Conservation (phyloP, 1,140 invertebrate genomes). For the Apocrypta bakeri region DNA sequence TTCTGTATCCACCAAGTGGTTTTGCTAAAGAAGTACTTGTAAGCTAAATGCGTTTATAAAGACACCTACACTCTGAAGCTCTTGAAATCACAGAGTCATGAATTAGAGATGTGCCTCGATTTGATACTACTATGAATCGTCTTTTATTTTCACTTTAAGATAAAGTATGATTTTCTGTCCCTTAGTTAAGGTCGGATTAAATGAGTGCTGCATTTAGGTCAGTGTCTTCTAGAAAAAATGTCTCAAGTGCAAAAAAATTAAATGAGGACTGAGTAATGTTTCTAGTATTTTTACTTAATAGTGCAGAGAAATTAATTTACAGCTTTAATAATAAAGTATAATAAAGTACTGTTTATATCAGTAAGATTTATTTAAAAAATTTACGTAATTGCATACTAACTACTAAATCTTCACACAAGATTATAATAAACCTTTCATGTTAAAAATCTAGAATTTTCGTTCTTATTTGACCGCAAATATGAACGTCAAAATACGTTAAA, state of each 20-base stretch:
- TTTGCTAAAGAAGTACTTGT: neutral
- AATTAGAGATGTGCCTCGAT: neutral
- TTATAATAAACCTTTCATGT: too few relatives aligned
- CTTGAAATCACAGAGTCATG: neutral
- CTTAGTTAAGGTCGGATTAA: neutral
- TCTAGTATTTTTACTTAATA: neutral
- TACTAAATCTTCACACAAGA: too few relatives aligned
- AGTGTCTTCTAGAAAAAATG: neutral
- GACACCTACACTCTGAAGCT: neutral
- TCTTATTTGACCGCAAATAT: too few relatives aligned
- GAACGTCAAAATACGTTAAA: too few relatives aligned
- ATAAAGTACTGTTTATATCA: too few relatives aligned
- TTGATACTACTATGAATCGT: neutral
- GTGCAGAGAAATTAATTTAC: neutral
- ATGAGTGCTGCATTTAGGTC: neutral
- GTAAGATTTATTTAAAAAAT: neutral
- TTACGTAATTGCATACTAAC: too few relatives aligned
- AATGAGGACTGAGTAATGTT: neutral
- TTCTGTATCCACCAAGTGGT: neutral
- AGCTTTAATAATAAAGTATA: too few relatives aligned
- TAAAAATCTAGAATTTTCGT: too few relatives aligned
- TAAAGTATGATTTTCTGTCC: neutral
- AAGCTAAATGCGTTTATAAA: conserved; percentile 21
- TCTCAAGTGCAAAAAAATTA: neutral
- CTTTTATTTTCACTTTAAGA: neutral